Evolutionary conservation across 2,113 vertebrate genomes (phyloP), one percentile per base, ranked within the genome.

Genomic region (Chelonoidis abingdonii): DNA sequence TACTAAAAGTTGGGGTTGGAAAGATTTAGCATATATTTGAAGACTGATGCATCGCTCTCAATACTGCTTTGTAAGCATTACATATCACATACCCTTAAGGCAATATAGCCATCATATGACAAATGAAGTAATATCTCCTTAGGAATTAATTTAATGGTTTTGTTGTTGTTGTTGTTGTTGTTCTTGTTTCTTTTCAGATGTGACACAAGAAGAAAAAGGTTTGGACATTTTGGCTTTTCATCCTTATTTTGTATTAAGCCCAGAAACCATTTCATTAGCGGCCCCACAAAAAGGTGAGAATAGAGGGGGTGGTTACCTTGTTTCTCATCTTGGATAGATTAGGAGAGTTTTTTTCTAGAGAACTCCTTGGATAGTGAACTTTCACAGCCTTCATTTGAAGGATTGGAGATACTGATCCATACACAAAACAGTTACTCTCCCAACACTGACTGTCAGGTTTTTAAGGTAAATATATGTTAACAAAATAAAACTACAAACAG

Each of bases 261-360:
- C 44, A 90, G 17, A 83, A 89, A 88, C 14, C 44, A 75, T 65
- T 83, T 86, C 12, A 3, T 2, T n/a, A 47, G 31, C 57, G 14
- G 86, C 49, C 38, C 41, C 6, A 87, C 84, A 87, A 69, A 59
- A 90, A 10, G 84, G 0, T 10, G 29, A 41, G 53, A 95, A 84
- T 6, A 31, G 54, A 93, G 10, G 87, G 24, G 0, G 2, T 90
- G 78, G 29, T 92, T 95, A 94, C 84, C 85, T 86, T n/a, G 25
- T 92, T 96, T 93, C 85, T 88, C 49, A 92, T 49, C 84, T 94
- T 78, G 87, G 38, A 84, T 81, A 89, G 56, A 29, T 53, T 52
- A 94, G 49, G 27, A 91, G 44, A 78, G 3, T 27, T 31, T 27
- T 88, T 80, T 88, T 76, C 19, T 87, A 25, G 52, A 94, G 84